Conservation (phyloP, 2,888 invertebrate genomes). For the Limnephilus lunatus region DNA sequence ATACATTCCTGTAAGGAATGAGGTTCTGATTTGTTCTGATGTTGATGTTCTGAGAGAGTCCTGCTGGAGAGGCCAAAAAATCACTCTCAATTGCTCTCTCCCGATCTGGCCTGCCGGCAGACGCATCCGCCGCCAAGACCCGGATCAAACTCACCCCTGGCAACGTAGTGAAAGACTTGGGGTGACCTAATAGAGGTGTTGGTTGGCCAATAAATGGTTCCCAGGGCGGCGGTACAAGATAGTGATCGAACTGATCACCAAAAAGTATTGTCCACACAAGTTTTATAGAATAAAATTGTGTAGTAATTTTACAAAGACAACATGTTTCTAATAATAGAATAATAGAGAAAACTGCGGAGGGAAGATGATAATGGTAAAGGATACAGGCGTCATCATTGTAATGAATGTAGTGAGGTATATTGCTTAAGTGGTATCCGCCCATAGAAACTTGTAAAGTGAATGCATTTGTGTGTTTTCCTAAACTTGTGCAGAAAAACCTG, state of each 20-base stretch:
- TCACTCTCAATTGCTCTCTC: too few species aligned
- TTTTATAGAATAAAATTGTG: background rate
- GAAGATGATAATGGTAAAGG: constrained; percentile 76
- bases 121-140: too few species aligned
- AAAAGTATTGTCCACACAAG: background rate
- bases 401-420: constrained; percentile 84
- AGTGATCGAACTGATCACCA: background rate
- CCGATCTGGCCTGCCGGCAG: too few species aligned
- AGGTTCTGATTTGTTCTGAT: too few species aligned
- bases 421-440: constrained; percentile 88
- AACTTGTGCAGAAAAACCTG: constrained; percentile 84
- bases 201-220: too few species aligned
- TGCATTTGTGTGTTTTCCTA: constrained; percentile 89
- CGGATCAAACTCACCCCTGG: too few species aligned
- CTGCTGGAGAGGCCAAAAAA: too few species aligned
- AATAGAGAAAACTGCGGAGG: background rate
- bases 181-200: too few species aligned
- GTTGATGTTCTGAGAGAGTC: too few species aligned
- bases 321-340: too few species aligned
- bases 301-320: background rate
- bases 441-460: constrained; percentile 95
- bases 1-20: too few species aligned
- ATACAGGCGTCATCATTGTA: constrained; percentile 98
- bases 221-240: background rate
- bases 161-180: too few species aligned